Evolutionary conservation across 2,113 vertebrate species (phyloP), one percentile per base, ranked within the genome.

Genomic region (Micronisus gabar): DNA sequence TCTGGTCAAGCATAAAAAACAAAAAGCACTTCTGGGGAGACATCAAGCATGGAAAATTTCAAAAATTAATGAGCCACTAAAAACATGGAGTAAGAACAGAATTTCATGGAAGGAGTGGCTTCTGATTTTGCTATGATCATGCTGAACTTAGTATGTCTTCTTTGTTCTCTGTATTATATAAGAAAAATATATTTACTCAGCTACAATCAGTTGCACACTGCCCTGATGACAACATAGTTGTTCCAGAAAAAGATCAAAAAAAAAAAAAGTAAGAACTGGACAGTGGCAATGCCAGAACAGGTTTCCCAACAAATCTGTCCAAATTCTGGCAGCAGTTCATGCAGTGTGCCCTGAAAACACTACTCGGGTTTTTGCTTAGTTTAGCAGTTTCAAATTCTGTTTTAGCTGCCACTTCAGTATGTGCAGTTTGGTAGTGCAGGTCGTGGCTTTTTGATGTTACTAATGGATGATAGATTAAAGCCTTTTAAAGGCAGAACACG

Each of bases 21-120:
- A 81, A 55, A 89, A 93, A 82, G 22, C 58, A 79, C 65, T 87
- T 91, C 47, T 87, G 56, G 23, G 21, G 43, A 72, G 56, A 96
- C 15, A 55, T 41, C 50, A 88, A 83, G 47, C 32, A 89, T 78
- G 20, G 18, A 89, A 89, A 86, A 43, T 75, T 72, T 88, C 9
- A 95, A 92, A 94, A 93, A 79, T 78, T 89, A 91, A 91, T 89
- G 23, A 96, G 36, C 40, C 18, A 17, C 36, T 85, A 38, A 67
- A 92, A 82, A 63, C 21, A 27, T 66, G 19, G 27, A 55, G 22
- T 34, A 91, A 93, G 25, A 95, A 81, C 22, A 70, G 9, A 71
- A 81, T 85, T 59, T 85, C 6, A 32, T 11, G 3, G 52, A 86
- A 72, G 22, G 11, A 75, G 8, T 68, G 43, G 15, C 34, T 94